phyloP scores from a whole-genome alignment of 92 coral and sea anemone genomes.

The Parazoanthus atlanticus region DNA sequence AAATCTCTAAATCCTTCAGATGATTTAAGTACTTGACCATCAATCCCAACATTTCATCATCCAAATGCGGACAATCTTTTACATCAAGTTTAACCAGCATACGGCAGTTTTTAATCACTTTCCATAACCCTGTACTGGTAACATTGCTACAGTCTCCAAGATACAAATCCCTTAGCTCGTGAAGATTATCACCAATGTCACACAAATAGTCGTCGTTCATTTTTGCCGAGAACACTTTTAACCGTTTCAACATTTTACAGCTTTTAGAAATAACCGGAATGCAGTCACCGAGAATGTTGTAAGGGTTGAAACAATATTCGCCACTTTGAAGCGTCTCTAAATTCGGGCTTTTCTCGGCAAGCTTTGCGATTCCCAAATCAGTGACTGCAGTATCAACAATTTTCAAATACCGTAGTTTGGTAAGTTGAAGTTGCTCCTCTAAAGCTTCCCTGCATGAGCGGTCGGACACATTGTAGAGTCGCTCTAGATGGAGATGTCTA shows the following conservation, averaged over 20 bases:
- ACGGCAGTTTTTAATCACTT: constrained; percentile 63
- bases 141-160: constrained; percentile 86
- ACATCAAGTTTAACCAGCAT: constrained; percentile 60
- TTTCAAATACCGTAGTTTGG: constrained; percentile 55
- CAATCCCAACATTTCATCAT: constrained; percentile 49
- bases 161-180: constrained; percentile 61
- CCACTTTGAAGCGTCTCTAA: constrained; percentile 70
- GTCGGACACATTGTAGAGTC: constrained; percentile 70
- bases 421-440: constrained; percentile 41
- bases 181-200: constrained; percentile 62
- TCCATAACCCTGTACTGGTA: constrained; percentile 60
- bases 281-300: constrained; percentile 68
- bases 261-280: constrained; percentile 60
- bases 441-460: constrained; percentile 45
- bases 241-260: constrained; percentile 67
- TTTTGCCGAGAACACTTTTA: constrained; percentile 66
- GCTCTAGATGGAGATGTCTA: constrained; percentile 65
- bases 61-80: constrained; percentile 63
- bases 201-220: constrained; percentile 69
- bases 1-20: constrained; percentile 63
- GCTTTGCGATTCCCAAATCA: constrained; percentile 68
- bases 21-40: constrained; percentile 53
- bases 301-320: constrained; percentile 74
- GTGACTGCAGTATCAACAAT: constrained; percentile 79
- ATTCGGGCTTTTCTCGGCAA: constrained; percentile 74